phyloP scores from a whole-genome alignment of 2,113 vertebrate species.

The Anolis sagrei region DNA sequence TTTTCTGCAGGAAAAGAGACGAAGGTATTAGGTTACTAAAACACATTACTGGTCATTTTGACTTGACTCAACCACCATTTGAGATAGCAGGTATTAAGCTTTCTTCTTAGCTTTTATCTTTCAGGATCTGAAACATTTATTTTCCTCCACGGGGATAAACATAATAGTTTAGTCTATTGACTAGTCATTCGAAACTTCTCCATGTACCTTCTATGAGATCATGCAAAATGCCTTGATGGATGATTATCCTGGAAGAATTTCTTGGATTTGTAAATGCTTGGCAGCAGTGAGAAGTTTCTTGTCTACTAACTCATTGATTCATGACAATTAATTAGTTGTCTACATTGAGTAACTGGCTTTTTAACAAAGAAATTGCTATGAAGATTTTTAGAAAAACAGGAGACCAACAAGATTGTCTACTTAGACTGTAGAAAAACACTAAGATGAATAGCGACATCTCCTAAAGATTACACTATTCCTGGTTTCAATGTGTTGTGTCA shows the following conservation, averaged over 20 bases:
- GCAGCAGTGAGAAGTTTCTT: not conserved
- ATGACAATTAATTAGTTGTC: not conserved
- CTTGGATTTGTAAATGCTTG: not conserved
- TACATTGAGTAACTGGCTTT: not conserved
- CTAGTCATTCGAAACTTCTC: conserved; percentile 32
- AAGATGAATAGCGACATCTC: not conserved
- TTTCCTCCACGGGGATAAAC: conserved; percentile 5
- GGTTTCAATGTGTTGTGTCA: too few species aligned
- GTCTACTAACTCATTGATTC: not conserved
- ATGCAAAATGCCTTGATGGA: conserved; percentile 22
- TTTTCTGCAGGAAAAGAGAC: conserved; percentile 41
- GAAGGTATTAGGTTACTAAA: conserved; percentile 51
- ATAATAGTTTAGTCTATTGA: not conserved
- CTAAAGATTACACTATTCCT: too few species aligned
- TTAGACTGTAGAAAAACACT: not conserved
- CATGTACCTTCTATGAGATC: conserved; percentile 5
- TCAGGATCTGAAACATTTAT: not conserved
- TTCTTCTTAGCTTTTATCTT: conserved; percentile 20
- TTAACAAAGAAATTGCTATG: not conserved
- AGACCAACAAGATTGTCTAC: not conserved
- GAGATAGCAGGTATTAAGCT: not conserved
- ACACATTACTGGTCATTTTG: conserved; percentile 29
- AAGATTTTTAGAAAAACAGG: not conserved
- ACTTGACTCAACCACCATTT: conserved; percentile 21
- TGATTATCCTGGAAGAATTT: not conserved